Base-by-base conservation (phyloP, 2,797 vertebrate species). In the Acomys russatus region DNA sequence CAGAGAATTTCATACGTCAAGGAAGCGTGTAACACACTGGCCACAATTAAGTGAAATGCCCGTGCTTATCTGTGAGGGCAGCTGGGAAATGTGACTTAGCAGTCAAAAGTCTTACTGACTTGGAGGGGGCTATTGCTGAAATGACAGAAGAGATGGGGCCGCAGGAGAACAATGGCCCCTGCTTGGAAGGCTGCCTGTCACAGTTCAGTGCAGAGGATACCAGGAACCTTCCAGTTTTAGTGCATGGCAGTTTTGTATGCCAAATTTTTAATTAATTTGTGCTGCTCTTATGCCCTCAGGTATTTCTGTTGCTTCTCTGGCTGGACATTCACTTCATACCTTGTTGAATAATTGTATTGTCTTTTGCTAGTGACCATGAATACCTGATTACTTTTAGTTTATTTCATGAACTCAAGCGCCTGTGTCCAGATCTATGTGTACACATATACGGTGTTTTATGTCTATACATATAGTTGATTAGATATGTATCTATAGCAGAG, bases 341-440 rank as follows among this genome's bases (percentile, higher is more conserved):
- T 28, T 22, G 20, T 86, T 93, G 77, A 76, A 94, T 92, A 96
- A 25, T 17, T 73, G 44, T 90, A 66, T 76, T 94, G 38, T 90
- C 23, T 91, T 92, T 4, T 82, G 38, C 20, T 28, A 88, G 15
- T 44, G 17, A 64, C 10, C 17, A 3, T 54, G 71, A 56, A 83
- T 38, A 64, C 51, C 20, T 25, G 6, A 28, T 89, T 68, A 54
- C 3, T 74, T 92, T 86, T 73, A 76, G 51, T 73, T 92, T 49
- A 70, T 89, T 93, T 85, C 35, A 38, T 6, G n/a, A 94, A 78
- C 5, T 82, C 4, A 85, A 23, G 79, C 78, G 74, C 63, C 6
- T 78, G 14, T 59, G 5, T 9, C 28, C 28, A 25, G 20, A 20
- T 61, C 1, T 64, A 20, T 28, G 30, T 38, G 68, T 49, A 71